Base-by-base conservation (phyloP, 64 coral and sea anemone species). In the Montipora foliosa region DNA sequence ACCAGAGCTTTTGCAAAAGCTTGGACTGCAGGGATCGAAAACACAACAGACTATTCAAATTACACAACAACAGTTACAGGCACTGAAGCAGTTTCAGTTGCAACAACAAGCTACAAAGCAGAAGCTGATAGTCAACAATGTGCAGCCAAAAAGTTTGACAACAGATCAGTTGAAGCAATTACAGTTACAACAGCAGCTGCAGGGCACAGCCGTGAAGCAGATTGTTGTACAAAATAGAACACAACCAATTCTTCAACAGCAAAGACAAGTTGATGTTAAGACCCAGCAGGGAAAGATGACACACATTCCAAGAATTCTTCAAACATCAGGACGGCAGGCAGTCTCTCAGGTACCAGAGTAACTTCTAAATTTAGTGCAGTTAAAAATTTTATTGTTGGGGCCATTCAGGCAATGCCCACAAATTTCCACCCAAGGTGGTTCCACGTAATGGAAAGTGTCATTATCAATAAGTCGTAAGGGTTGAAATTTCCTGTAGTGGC, bases 31-130 rank as follows among this genome's bases (percentile, higher is more conserved):
- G 24, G 93, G 96, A 64, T 45, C 81, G 17, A 97, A 95, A 76
- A 79, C 93, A 68, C 93, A 94, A 49, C 96, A 97, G 47, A 95
- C 96, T 59, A 91, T 97, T 75, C 96, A 97, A 81, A 97, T 97
- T 48, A 97, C 96, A 45, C 89, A 93, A 8, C 96, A 97, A 71
- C 96, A 97, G 59, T 84, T 97, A 1, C 96, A 97, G 77, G 93
- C 86, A 19, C 76, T 97, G 21, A 93, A 97, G 24, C 83, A 95
- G 47, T 88, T 97, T 48, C 96, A 97, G n/a, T 74, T 92, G 9
- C 95, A 96, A 24, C 96, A 97, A 53, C 89, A 92, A 16, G 44
- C 69, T 6, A 19, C 24, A 8, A 91, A 88, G 19, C 93, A 97
- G 44, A 97, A 95, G 86, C 59, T 94, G 10, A 73, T 57, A 5